Evolutionary conservation across 2,888 invertebrate species (phyloP).

Genomic region (Sialis lutaria): DNA sequence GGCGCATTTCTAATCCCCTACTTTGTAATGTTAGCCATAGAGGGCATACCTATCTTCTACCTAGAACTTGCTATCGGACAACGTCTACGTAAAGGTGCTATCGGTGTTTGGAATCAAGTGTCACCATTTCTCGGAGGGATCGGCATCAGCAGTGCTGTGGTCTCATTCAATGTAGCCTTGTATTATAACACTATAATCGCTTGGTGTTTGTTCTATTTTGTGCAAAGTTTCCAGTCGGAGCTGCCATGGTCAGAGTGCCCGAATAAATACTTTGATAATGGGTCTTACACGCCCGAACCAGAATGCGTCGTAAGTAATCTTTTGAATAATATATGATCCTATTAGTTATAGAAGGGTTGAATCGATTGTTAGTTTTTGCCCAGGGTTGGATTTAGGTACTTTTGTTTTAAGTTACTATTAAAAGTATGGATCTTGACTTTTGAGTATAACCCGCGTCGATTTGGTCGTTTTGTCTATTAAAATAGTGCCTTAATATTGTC

Average conservation of each 20-base stretch:
- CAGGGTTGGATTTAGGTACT: too few species aligned
- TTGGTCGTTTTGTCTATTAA: too few species aligned
- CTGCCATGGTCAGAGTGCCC: constrained; percentile 89
- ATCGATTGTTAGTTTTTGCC: too few species aligned
- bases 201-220: constrained; percentile 92
- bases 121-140: constrained; percentile 79
- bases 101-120: constrained; percentile 90
- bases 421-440: too few species aligned
- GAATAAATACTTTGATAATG: constrained; percentile 60
- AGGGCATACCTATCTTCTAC: constrained; percentile 92
- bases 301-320: constrained; percentile 56
- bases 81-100: constrained; percentile 79
- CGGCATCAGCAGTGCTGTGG: constrained; percentile 86
- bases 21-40: constrained; percentile 84
- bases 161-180: constrained; percentile 89
- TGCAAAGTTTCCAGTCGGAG: constrained; percentile 81
- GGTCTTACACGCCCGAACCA: constrained; percentile 60
- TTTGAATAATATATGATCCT: neutral
- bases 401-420: too few species aligned
- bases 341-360: too few species aligned
- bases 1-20: constrained; percentile 96
- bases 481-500: too few species aligned
- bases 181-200: constrained; percentile 97
- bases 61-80: constrained; percentile 92
- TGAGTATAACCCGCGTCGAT: too few species aligned